Percentiles rank a stretch among this genome's conserved stretches.
Evolutionary conservation across 2,113 vertebrate genomes (phyloP).

Genomic region (Prunella fulvescens): DNA sequence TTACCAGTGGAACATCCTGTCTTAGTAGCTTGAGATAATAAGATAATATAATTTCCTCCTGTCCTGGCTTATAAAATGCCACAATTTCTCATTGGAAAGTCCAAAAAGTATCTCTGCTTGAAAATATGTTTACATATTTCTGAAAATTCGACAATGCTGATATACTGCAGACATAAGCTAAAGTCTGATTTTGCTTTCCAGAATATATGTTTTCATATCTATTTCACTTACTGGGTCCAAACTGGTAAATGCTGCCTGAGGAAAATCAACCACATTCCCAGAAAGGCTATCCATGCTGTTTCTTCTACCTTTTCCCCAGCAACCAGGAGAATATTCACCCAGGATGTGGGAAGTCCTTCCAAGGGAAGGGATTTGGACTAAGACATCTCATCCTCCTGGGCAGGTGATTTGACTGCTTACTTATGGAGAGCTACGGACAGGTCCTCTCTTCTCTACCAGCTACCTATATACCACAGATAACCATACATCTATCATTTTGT

Average conservation of each 20-base stretch:
- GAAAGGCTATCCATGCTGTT: not conserved
- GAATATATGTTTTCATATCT: not conserved
- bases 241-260: not conserved
- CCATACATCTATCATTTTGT: not conserved
- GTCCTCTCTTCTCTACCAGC: not conserved
- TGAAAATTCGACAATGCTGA: not conserved
- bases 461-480: not conserved
- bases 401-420: not conserved
- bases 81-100: not conserved
- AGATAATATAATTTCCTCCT: not conserved
- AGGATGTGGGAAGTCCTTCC: not conserved
- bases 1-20: not conserved
- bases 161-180: not conserved
- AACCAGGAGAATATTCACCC: not conserved
- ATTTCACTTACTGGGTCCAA: not conserved
- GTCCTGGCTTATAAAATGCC: not conserved
- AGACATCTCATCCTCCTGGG: not conserved
- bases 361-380: not conserved
- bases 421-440: accelerated
- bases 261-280: not conserved
- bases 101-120: not conserved
- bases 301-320: not conserved
- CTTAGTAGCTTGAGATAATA: not conserved
- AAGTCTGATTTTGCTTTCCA: not conserved
- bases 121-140: not conserved